Percentiles rank a stretch among this genome's conserved stretches.
phyloP scores from a whole-genome alignment of 2,113 vertebrate genomes.

The Rutilus rutilus region DNA sequence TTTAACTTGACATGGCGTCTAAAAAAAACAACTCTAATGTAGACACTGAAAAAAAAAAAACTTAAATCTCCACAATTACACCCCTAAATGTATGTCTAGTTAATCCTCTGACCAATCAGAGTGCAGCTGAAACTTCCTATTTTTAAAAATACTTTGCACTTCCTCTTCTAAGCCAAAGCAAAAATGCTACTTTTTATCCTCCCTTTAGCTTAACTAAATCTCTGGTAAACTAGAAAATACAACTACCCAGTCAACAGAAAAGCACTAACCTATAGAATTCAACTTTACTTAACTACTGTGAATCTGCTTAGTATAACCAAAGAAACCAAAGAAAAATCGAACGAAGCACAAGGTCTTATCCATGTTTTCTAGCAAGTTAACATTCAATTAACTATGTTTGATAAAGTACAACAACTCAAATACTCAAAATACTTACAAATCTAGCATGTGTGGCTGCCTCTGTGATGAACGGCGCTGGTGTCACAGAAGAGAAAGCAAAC shows the following conservation, averaged over 20 bases:
- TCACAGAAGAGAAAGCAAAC: constrained; percentile 47
- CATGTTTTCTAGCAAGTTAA: neutral
- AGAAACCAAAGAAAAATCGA: neutral
- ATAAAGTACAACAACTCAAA: neutral
- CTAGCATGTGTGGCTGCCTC: constrained; percentile 27
- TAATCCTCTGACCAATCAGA: constrained; percentile 6
- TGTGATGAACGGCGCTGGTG: constrained; percentile 28
- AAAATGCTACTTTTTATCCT: neutral
- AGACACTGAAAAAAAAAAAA: neutral
- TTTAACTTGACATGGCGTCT: neutral
- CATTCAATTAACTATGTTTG: neutral
- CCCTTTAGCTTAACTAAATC: neutral
- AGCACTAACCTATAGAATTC: neutral
- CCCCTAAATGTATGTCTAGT: neutral
- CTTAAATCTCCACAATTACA: neutral
- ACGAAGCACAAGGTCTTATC: neutral
- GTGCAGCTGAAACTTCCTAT: constrained; percentile 34
- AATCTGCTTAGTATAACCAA: neutral
- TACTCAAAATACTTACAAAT: constrained; percentile 46
- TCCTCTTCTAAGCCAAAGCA: neutral
- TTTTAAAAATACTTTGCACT: constrained; percentile 33
- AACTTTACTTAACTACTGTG: neutral
- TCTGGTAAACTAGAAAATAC: neutral
- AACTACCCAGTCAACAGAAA: neutral
- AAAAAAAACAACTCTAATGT: neutral